phyloP scores from a whole-genome alignment of 2,888 invertebrate species.

The Agonopterix heracliana region DNA sequence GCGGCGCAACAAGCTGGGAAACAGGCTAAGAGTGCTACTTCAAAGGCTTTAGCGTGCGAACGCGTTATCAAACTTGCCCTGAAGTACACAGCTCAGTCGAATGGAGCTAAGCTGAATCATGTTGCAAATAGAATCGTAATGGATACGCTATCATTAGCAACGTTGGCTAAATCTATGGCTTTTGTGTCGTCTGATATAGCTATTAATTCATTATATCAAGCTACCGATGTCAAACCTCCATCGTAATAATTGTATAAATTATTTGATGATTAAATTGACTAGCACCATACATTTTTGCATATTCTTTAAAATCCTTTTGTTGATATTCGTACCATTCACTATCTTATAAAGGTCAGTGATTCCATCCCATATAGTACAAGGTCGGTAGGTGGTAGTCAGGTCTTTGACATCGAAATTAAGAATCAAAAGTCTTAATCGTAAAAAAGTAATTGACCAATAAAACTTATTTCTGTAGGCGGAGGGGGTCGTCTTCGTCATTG shows the following conservation, averaged over 20 bases:
- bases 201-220: conserved; percentile 65
- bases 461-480: no score
- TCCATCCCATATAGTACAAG: no score
- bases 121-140: conserved; percentile 66
- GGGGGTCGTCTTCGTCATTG: no score
- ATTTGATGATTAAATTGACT: background rate
- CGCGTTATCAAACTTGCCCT: conserved; percentile 60
- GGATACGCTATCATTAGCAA: conserved; percentile 62
- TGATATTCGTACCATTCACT: no score
- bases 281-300: background rate
- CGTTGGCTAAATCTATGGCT: conserved; percentile 67
- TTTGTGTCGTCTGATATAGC: conserved; percentile 68
- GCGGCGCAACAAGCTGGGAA: conserved; percentile 70
- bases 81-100: conserved; percentile 64
- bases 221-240: conserved; percentile 63
- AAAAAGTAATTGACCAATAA: no score
- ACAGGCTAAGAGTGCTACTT: conserved; percentile 63
- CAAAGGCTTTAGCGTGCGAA: conserved; percentile 62
- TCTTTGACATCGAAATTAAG: no score
- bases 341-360: no score
- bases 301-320: no score
- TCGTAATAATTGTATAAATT: conserved; percentile 25
- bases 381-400: no score
- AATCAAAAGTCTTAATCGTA: no score
- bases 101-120: conserved; percentile 62